A percentile compares a stretch with the other conserved stretches of the same genome.
phyloP scores from a whole-genome alignment of 2,113 vertebrate genomes.

The Gulo gulo region DNA sequence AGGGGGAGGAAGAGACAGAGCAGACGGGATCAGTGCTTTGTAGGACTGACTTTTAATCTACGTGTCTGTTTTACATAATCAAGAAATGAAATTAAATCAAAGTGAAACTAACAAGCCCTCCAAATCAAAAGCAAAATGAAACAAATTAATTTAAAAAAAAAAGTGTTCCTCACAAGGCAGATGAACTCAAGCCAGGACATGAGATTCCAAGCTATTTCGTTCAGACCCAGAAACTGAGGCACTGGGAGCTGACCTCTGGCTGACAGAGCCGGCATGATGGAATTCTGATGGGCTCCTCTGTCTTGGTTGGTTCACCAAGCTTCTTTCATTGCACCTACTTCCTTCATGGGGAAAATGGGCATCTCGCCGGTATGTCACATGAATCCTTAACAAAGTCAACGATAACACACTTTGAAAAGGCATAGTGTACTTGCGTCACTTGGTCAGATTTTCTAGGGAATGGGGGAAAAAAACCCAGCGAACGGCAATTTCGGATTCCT shows the following conservation, averaged over 20 bases:
- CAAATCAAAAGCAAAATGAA: conserved; percentile 38
- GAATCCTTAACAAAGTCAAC: neutral
- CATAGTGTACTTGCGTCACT: neutral
- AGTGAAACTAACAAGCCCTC: neutral
- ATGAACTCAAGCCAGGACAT: neutral
- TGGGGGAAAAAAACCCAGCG: neutral
- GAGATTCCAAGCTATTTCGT: neutral
- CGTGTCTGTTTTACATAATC: neutral
- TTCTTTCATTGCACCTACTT: neutral
- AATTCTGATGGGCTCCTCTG: neutral
- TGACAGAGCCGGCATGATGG: neutral
- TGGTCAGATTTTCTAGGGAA: neutral
- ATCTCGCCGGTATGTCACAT: neutral
- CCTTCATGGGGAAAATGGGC: neutral
- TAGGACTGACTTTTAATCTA: neutral
- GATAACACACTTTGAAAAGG: neutral
- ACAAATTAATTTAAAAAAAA: neutral
- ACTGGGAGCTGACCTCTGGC: neutral
- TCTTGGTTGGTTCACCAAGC: neutral
- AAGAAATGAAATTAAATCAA: neutral
- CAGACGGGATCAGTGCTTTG: neutral
- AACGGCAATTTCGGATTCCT: neutral
- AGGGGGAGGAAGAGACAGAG: neutral
- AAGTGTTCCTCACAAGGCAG: neutral
- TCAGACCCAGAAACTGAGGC: neutral